Base-by-base conservation (phyloP, 2,113 vertebrate species). In the Reinhardtius hippoglossoides region DNA sequence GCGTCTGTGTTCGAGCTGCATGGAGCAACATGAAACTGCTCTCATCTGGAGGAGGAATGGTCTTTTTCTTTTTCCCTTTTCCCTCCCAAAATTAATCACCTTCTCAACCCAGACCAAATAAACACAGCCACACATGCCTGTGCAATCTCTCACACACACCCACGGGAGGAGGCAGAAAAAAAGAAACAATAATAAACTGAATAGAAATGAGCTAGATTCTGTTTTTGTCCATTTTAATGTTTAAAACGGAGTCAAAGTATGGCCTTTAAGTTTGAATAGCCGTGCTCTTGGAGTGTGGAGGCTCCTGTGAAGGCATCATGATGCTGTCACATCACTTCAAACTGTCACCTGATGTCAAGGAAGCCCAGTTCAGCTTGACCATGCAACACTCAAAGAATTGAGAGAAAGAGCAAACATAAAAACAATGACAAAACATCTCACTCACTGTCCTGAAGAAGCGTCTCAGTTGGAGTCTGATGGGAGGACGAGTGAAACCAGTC, bases 1-100 rank as follows among this genome's bases (percentile, higher is more conserved):
- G 63, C 90, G 91, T 92, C 89, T 92, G 92, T 62, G 73, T 74
- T 71, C 82, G 88, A 88, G 89, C 76, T 88, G 88, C 46, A 4
- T 1, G 67, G 46, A 3, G 10, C 73, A 72, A 79, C 82, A 83
- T 84, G 70, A 76, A 86, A 77, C 78, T 68, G 71, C 60, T 71
- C 70, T 84, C 63, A 76, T 82, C 69, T 84, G 76, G 79, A 76
- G 64, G 63, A 74, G 21, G 69, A 65, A 66, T 78, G 61, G 73
- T 57, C 20, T n/a, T 60, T 13, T 64, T 58, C 55, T 63, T 58
- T 65, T 23, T 3, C 15, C 13, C 20, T 35, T 35, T 27, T 9
- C n/a, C 20, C 0, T 52, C 60, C 27, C 2, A 42, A 62, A 80
- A 85, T 78, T 64, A 83, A 70, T 81, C 66, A 75, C 23, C 54